Conservation (phyloP, 2,888 invertebrate species). For the Busseola fusca region DNA sequence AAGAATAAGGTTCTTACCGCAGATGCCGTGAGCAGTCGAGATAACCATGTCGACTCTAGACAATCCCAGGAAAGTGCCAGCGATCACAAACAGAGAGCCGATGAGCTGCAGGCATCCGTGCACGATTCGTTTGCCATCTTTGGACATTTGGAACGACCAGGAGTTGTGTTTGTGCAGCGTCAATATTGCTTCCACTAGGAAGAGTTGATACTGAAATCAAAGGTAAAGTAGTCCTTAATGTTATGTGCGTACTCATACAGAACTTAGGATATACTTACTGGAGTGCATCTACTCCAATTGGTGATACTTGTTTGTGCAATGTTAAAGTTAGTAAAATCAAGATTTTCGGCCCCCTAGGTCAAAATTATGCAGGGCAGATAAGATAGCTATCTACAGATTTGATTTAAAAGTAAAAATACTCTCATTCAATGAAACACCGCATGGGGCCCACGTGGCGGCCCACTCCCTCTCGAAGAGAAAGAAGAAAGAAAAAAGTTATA, state of each 20-base stretch:
- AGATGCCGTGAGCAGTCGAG: constrained; percentile 82
- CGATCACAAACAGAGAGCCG: constrained; percentile 85
- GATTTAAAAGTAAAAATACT: background rate
- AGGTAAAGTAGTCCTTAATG: background rate
- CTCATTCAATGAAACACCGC: background rate
- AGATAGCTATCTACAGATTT: background rate
- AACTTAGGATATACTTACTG: background rate
- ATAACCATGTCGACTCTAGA: constrained; percentile 77
- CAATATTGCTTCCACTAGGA: constrained; percentile 85
- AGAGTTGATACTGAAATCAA: constrained; percentile 84
- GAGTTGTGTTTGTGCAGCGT: constrained; percentile 85
- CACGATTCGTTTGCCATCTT: constrained; percentile 80
- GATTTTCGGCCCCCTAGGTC: background rate
- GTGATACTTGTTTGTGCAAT: no score
- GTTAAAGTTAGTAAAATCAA: no score
- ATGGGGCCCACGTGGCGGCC: no score
- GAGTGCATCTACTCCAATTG: background rate
- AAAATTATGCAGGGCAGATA: background rate
- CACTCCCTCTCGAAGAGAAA: no score
- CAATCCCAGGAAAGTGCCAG: constrained; percentile 85
- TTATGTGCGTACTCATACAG: background rate
- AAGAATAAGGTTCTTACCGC: constrained; percentile 73
- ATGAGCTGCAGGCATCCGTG: constrained; percentile 88
- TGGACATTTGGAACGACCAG: constrained; percentile 83
- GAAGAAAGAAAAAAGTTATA: background rate